Evolutionary conservation across 2,888 invertebrate genomes (phyloP), one percentile per base, ranked within the genome.

Genomic region (Nebria brevicollis): DNA sequence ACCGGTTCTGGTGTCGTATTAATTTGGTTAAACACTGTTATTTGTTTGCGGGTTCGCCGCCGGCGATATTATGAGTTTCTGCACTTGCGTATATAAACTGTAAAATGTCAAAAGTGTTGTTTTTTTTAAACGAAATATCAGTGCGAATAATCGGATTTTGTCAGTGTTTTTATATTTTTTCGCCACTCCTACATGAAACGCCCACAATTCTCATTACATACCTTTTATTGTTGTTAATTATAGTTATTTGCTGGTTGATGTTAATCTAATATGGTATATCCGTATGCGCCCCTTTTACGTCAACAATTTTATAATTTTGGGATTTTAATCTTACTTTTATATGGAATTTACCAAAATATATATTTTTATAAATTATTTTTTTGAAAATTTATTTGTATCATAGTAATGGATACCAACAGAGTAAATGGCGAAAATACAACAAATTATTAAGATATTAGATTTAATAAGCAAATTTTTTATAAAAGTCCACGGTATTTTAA

Each of bases 151-250:
- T 70, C 79, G 7, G 41, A 68, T 75, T 75, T 79, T 74, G 54
- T 68, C 74, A 68, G 75, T 54, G 54, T 54, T 54, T 54, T 54
- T 54, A 54, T 54, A 54, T 54, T 8, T 54, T 54, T 54, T 79
- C 66, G 74, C 79, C 79, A 74, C 54, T 54, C 75, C 79, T 74
- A 79, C 79, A 75, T 25, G 68, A 43, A 54, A 79, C 79, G 79
- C 79, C 79, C 79, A 79, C 75, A 68, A 20, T 72, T 42, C 79
- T 79, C 75, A 79, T 79, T 79, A 79, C 75, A 13, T 54, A 79
- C 75, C 65, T 79, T 79, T 79, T 79, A 79, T 79, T 79, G 65
- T 79, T 79, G 74, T 75, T 79, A 79, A 79, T 79, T 74, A 79
- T 74, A 74, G 79, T 79, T 79, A 79, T 79, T 79, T 73, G 64